Conservation (phyloP, 2,797 vertebrate genomes). For the Dendrocincla tyrannina region DNA sequence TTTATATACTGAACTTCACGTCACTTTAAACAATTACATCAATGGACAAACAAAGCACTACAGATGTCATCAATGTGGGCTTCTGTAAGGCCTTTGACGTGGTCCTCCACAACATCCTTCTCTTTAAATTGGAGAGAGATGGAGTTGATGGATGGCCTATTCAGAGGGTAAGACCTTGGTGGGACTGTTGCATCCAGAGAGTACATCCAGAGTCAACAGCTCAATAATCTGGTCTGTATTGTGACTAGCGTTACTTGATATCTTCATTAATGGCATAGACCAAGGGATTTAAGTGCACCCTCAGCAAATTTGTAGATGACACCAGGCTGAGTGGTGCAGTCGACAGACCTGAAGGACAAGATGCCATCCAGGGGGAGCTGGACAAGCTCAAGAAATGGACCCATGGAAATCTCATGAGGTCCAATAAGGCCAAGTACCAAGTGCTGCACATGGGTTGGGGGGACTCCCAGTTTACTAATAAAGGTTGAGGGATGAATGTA, state of each 20-base stretch:
- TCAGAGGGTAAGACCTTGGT: neutral
- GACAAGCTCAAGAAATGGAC: neutral
- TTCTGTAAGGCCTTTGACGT: neutral
- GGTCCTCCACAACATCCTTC: neutral
- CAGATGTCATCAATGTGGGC: neutral
- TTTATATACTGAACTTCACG: neutral
- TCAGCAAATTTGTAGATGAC: neutral
- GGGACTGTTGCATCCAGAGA: accelerated
- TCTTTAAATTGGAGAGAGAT: neutral
- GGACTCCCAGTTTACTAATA: neutral
- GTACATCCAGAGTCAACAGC: neutral
- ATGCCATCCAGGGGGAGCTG: neutral
- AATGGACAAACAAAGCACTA: neutral
- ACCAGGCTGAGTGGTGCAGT: neutral
- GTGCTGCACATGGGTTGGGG: neutral
- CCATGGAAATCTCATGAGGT: neutral
- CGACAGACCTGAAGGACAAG: accelerated
- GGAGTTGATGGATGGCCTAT: neutral
- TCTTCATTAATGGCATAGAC: neutral
- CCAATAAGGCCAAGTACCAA: neutral
- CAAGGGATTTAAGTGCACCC: neutral
- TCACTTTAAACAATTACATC: neutral
- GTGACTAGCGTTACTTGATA: neutral
- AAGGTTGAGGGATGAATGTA: neutral
- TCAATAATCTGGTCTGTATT: accelerated